Conservation (phyloP, 1,140 invertebrate genomes). For the Atta cephalotes region DNA sequence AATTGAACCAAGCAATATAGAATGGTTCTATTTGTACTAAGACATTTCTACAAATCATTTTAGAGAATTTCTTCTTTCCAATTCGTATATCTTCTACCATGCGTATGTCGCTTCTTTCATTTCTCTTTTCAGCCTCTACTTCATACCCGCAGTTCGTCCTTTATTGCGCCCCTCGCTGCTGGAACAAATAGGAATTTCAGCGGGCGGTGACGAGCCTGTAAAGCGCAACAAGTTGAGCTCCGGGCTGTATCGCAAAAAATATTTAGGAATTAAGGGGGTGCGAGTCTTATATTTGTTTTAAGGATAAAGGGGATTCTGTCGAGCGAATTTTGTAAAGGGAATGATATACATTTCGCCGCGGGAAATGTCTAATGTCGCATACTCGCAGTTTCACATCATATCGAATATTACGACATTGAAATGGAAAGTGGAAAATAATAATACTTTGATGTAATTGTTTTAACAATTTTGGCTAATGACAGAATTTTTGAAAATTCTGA, state of each 20-base stretch:
- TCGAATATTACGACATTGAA: not conserved
- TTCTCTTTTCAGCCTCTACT: conserved; percentile 23
- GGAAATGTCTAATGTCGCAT: conserved; percentile 6
- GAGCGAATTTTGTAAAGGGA: conserved; percentile 20
- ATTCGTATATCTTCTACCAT: conserved; percentile 58
- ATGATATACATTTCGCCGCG: not conserved
- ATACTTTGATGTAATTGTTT: too few species aligned
- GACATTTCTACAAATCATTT: conserved; percentile 62
- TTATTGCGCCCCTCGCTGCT: conserved; percentile 48
- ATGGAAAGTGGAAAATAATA: conserved; percentile 11
- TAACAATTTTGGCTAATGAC: not conserved
- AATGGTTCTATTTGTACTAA: conserved; percentile 75
- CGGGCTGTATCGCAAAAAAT: conserved; percentile 72
- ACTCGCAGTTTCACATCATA: not conserved
- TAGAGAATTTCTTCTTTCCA: conserved; percentile 46
- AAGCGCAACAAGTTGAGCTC: conserved; percentile 76
- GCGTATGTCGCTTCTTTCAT: not conserved
- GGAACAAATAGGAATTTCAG: conserved; percentile 77
- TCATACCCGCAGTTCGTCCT: conserved; percentile 45
- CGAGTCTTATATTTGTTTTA: conserved; percentile 31
- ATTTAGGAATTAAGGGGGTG: conserved; percentile 71
- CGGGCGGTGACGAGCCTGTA: conserved; percentile 73
- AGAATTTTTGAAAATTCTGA: not conserved
- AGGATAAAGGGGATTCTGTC: conserved; percentile 23
- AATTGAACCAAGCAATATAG: conserved; percentile 75